A percentile compares a stretch with the other conserved stretches of the same genome.
These are phyloP conservation scores for Xenus cinereus DNA, from an alignment of 2,113 vertebrate species.

Conservation along the genomic window DNA sequence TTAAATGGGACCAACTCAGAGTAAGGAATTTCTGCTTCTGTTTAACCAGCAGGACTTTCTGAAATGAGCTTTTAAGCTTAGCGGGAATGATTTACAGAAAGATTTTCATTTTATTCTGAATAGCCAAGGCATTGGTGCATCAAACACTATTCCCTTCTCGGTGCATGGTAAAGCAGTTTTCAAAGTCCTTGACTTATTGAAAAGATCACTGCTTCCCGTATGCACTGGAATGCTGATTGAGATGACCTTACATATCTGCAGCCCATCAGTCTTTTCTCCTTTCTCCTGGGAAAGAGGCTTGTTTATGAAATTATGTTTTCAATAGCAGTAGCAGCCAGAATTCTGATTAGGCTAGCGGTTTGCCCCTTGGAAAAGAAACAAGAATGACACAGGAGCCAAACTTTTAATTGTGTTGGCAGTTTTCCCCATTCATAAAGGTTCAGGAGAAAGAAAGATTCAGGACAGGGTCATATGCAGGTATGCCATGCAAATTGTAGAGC, in stretches of 20 bases:
- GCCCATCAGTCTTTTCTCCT: conserved; percentile 26
- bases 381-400: not conserved
- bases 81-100: not conserved
- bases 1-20: not conserved
- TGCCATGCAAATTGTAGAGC: not conserved
- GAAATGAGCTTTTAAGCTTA: conserved; percentile 26
- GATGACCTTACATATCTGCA: conserved; percentile 6
- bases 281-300: conserved; percentile 17
- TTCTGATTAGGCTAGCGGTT: not conserved
- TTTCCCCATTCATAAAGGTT: conserved; percentile 4
- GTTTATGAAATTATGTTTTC: conserved; percentile 50
- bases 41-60: conserved; percentile 12
- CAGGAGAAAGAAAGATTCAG: not conserved
- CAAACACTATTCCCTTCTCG: not conserved
- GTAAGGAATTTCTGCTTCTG: not conserved
- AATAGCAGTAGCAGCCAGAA: not conserved
- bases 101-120: not conserved
- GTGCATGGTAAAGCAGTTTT: not conserved
- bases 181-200: not conserved
- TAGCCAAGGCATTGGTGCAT: not conserved
- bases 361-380: conserved; percentile 13
- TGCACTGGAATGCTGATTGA: conserved; percentile 8
- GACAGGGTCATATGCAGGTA: not conserved
- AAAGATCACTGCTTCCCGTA: not conserved
- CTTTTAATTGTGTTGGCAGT: conserved; percentile 58